Conservation (phyloP, 2,888 invertebrate species). For the Cremastinae sp. region DNA sequence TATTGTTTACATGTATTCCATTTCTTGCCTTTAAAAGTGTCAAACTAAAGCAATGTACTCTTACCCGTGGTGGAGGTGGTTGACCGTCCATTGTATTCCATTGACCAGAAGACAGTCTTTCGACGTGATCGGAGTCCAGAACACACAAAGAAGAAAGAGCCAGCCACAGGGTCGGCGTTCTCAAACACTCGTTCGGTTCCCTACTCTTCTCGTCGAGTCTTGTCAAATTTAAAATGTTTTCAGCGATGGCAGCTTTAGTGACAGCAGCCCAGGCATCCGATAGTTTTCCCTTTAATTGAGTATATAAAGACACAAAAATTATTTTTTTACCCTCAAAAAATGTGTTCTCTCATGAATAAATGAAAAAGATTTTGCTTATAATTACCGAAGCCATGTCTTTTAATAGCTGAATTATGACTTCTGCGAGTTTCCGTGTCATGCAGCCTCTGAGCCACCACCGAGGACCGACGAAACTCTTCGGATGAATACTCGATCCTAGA, state of each 20-base stretch:
- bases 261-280: conserved; percentile 92
- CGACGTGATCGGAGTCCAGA: conserved; percentile 94
- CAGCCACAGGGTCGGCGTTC: conserved; percentile 93
- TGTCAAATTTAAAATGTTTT: conserved; percentile 91
- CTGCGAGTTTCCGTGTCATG: conserved; percentile 91
- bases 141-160: conserved; percentile 96
- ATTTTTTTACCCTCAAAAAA: too few species aligned
- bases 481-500: conserved; percentile 83
- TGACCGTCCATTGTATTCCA: conserved; percentile 86
- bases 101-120: conserved; percentile 88
- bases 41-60: conserved; percentile 43
- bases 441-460: conserved; percentile 94
- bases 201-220: conserved; percentile 89
- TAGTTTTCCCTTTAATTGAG: conserved; percentile 92
- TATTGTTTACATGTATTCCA: too few species aligned
- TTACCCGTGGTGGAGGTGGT: conserved; percentile 82
- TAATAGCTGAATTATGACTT: conserved; percentile 92
- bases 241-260: conserved; percentile 93
- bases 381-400: conserved; percentile 95
- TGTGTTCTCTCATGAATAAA: neutral
- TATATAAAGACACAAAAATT: too few species aligned
- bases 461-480: conserved; percentile 82
- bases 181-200: conserved; percentile 88
- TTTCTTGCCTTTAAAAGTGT: neutral
- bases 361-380: conserved; percentile 54